Percentiles rank a stretch among this genome's conserved stretches.
Conservation (phyloP, 2,797 vertebrate genomes). For the Chaetodon trifasciatus region DNA sequence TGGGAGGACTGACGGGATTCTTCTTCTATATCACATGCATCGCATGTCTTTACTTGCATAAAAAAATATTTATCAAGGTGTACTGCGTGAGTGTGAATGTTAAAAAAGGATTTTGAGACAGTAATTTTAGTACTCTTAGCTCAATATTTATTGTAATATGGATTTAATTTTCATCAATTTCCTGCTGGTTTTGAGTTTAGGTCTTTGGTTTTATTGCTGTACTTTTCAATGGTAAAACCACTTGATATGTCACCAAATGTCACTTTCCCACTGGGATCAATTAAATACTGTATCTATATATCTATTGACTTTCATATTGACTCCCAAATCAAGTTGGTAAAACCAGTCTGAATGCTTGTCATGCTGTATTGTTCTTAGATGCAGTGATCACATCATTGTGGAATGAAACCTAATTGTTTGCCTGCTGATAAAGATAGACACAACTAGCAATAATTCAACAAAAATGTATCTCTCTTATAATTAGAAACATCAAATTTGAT, state of each 20-base stretch:
- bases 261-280: not conserved
- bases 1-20: not conserved
- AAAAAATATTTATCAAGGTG: too few species aligned
- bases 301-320: not conserved
- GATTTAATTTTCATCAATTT: not conserved
- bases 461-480: not conserved
- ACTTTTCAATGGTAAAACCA: not conserved
- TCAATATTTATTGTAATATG: not conserved
- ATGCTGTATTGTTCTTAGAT: slow-evolving; percentile 12
- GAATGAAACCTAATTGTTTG: slow-evolving; percentile 4
- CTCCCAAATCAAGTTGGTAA: not conserved
- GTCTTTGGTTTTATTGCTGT: not conserved
- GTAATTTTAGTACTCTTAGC: too few species aligned
- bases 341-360: not conserved
- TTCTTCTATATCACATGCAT: not conserved
- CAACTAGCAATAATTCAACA: not conserved
- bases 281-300: not conserved
- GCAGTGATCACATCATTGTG: not conserved
- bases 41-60: too few species aligned
- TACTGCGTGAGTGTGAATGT: too few species aligned
- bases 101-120: too few species aligned
- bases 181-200: not conserved
- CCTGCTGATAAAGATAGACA: not conserved
- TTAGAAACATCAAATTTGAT: not conserved
- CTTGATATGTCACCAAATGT: not conserved